Evolutionary conservation across 2,888 invertebrate genomes (phyloP).

Genomic region (Poecilus cupreus): DNA sequence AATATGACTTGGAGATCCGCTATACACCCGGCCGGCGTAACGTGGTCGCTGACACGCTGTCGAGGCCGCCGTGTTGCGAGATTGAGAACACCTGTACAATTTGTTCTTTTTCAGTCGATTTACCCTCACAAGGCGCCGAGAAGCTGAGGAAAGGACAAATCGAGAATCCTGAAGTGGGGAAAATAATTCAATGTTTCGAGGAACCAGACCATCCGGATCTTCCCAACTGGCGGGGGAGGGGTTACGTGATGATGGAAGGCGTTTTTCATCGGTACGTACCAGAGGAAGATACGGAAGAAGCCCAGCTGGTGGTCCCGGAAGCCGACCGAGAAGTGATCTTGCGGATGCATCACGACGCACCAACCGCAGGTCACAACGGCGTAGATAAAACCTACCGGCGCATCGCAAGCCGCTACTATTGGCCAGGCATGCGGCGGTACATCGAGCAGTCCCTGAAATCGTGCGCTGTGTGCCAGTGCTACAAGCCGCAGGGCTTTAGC

Average conservation of each 20-base stretch:
- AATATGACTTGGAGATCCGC: background rate
- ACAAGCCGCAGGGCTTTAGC: conserved; percentile 60
- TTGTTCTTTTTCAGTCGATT: background rate
- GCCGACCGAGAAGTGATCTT: conserved; percentile 57
- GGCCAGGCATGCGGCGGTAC: conserved; percentile 57
- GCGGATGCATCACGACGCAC: conserved; percentile 55
- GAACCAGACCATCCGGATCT: background rate
- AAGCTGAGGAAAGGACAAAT: background rate
- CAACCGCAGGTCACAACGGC: conserved; percentile 61
- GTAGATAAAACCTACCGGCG: conserved; percentile 37
- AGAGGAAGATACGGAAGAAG: conserved; percentile 53
- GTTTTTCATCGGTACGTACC: conserved; percentile 62
- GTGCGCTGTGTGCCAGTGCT: conserved; percentile 61
- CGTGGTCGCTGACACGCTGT: conserved; percentile 12
- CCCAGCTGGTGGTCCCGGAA: conserved; percentile 59
- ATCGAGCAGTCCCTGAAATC: conserved; percentile 49
- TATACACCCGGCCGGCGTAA: background rate
- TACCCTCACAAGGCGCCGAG: background rate
- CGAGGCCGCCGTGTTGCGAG: background rate
- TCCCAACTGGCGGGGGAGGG: conserved; percentile 61
- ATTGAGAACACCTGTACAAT: background rate
- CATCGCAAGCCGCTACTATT: conserved; percentile 59
- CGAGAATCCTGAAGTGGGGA: background rate
- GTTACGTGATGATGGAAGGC: conserved; percentile 63
- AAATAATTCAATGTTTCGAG: background rate